These are phyloP conservation scores for Gryllus longicercus DNA, from an alignment of 2,888 invertebrate species.

Conservation along the genomic window DNA sequence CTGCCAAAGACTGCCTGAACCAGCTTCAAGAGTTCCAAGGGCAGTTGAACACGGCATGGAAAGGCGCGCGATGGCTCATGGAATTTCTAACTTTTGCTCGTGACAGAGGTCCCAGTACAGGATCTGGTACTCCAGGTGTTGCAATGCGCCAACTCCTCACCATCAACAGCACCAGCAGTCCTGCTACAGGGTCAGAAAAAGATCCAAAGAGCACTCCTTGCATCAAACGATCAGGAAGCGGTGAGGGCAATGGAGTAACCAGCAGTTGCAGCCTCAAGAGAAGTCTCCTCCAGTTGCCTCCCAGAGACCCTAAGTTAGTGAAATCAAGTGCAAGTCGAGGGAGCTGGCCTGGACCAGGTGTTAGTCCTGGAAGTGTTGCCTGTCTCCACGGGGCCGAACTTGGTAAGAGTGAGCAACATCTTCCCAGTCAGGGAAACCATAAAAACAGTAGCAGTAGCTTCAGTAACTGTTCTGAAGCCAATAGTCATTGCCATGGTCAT, in stretches of 20 bases:
- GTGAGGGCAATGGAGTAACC: conserved; percentile 42
- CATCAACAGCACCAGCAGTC: conserved; percentile 48
- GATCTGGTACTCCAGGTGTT: conserved; percentile 41
- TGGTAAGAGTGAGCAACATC: conserved; percentile 74
- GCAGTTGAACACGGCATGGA: conserved; percentile 87
- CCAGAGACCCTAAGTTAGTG: conserved; percentile 68
- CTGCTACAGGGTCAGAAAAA: conserved; percentile 50
- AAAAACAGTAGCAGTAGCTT: conserved; percentile 42
- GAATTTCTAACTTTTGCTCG: conserved; percentile 92
- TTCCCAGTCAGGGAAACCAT: conserved; percentile 38
- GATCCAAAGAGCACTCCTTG: conserved; percentile 45
- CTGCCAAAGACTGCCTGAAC: conserved; percentile 78
- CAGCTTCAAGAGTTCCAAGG: conserved; percentile 81
- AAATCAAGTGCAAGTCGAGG: conserved; percentile 76
- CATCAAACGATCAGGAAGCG: conserved; percentile 47
- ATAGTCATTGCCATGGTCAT: conserved; percentile 44
- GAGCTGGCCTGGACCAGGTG: conserved; percentile 80
- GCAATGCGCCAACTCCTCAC: conserved; percentile 47
- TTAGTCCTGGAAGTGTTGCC: conserved; percentile 41
- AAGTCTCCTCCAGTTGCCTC: conserved; percentile 63
- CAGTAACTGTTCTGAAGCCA: conserved; percentile 27
- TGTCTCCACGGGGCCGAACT: conserved; percentile 59
- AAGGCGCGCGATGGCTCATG: conserved; percentile 92
- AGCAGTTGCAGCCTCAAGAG: conserved; percentile 49
- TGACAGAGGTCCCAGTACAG: conserved; percentile 59